Evolutionary conservation across 2,113 vertebrate genomes (phyloP), one percentile per base, ranked within the genome.

Genomic region (Thoracochromis brauschi): DNA sequence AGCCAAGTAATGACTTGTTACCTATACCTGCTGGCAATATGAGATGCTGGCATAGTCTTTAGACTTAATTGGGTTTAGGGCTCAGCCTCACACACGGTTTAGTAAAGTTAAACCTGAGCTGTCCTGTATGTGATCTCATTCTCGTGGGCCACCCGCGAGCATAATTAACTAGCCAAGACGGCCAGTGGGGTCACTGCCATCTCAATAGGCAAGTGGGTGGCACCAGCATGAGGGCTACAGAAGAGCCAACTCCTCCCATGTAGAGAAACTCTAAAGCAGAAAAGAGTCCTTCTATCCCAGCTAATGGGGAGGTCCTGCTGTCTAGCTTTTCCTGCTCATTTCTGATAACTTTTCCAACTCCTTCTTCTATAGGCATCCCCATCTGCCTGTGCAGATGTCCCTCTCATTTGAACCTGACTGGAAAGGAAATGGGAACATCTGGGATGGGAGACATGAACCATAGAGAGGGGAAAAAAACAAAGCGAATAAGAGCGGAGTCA

Each of bases 391-490:
- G 92, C 90, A 95, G 91, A 94, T 94, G 92, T 94, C 89, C 86
- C 92, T 94, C 90, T 94, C 91, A 93, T 95, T 94, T 93, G 83
- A 89, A 86, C 83, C 89, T 92, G 80, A 91, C 93, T 94, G 90
- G 85, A 91, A 89, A 91, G 93, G 93, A 93, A 95, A 92, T 89
- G 86, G 87, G 92, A 94, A 94, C 94, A 95, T 94, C 92, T 95
- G 94, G 93, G 85, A 90, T 91, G 88, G 90, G 87, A 89, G 88
- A 91, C 90, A 85, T 79, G 87, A 86, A 91, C 91, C 85, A 92
- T 60, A 57, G 81, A 90, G 80, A 80, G 63, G 29, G 73, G 17
- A n/a, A 81, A 88, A 85, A 86, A 88, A 75, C 57, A 81, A 91
- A 68, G 83, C 55, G 71, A 84, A 73, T 82, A 89, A 86, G 82